Percentiles rank a stretch among this genome's conserved stretches.
phyloP scores from a whole-genome alignment of 2,797 vertebrate genomes.

The Salmo trutta region DNA sequence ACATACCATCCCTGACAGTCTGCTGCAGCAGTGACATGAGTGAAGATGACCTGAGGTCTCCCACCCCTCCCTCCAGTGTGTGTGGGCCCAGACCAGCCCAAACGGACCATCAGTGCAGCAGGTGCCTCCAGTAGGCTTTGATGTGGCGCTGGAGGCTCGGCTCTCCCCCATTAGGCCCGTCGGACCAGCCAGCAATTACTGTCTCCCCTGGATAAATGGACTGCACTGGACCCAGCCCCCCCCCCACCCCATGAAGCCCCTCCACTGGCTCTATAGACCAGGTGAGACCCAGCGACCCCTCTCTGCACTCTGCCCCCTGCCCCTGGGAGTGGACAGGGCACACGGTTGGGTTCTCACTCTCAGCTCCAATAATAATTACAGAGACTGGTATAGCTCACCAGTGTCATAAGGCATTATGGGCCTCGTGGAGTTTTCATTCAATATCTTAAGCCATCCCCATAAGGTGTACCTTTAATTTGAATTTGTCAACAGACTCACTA shows the following conservation, averaged over 20 bases:
- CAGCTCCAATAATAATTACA: too few relatives aligned
- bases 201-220: neutral
- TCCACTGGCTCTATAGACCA: neutral
- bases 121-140: neutral
- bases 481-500: too few relatives aligned
- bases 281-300: neutral
- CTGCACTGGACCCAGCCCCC: neutral
- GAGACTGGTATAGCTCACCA: too few relatives aligned
- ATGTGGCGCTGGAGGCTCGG: neutral
- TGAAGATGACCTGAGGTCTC: neutral
- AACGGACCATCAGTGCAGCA: neutral
- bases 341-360: too few relatives aligned
- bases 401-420: too few relatives aligned
- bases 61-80: neutral
- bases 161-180: neutral
- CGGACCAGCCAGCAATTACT: neutral
- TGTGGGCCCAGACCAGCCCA: too few relatives aligned
- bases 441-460: too few relatives aligned
- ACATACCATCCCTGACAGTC: too few relatives aligned
- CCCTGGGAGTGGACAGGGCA: too few relatives aligned
- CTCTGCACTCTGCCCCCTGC: neutral
- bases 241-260: neutral
- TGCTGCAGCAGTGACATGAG: too few relatives aligned
- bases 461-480: too few relatives aligned
- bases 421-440: too few relatives aligned